Conservation (phyloP, 2,113 vertebrate species). For the Glaucidium brasilianum region DNA sequence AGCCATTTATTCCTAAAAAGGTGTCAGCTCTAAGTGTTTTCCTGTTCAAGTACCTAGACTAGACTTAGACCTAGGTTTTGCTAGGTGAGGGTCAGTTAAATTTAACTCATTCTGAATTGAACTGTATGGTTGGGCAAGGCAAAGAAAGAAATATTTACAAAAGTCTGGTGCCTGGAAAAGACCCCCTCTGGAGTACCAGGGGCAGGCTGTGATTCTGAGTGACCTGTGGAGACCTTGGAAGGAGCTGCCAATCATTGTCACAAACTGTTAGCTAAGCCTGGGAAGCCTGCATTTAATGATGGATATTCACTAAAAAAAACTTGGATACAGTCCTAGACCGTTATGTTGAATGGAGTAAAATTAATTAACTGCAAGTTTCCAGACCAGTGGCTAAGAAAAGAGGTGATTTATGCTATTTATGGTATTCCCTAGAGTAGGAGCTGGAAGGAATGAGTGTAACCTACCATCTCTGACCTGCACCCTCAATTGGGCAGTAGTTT, state of each 20-base stretch:
- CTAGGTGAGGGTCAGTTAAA: background rate
- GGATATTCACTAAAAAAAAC: background rate
- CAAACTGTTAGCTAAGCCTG: background rate
- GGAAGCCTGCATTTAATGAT: constrained; percentile 3
- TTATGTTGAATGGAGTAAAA: constrained; percentile 22
- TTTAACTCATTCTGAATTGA: background rate
- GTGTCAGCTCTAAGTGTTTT: background rate
- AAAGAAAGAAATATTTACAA: background rate
- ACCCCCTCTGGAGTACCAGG: background rate
- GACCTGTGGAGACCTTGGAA: background rate
- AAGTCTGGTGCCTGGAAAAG: background rate
- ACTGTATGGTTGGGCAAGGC: background rate
- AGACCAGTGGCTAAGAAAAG: constrained; percentile 59
- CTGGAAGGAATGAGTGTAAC: constrained; percentile 7
- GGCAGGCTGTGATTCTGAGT: background rate
- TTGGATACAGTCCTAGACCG: background rate
- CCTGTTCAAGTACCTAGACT: background rate
- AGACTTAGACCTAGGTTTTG: too few relatives aligned
- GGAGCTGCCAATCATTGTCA: background rate
- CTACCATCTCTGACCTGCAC: background rate
- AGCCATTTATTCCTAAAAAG: background rate
- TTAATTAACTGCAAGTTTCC: constrained; percentile 62
- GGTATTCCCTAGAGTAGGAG: constrained; percentile 17
- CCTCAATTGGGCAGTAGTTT: background rate
- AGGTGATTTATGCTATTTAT: constrained; percentile 49